Percentiles rank a stretch among this genome's conserved stretches.
phyloP scores from a whole-genome alignment of 2,888 invertebrate species.

The Parapristionchus giblindavisi region DNA sequence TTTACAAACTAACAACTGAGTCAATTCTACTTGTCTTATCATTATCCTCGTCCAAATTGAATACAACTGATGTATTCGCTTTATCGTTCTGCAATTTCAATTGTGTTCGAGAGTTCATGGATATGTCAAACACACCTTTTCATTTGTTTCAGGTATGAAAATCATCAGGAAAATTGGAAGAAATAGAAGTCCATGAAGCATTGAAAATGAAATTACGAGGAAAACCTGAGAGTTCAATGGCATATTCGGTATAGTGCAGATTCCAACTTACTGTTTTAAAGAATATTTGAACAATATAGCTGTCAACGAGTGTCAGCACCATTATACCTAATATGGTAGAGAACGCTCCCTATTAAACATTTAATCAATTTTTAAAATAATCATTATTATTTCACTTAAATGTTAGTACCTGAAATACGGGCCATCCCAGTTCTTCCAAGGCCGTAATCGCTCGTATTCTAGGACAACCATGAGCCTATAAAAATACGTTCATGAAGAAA shows the following conservation, averaged over 20 bases:
- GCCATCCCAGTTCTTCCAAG: conserved; percentile 86
- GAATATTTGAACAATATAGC: conserved; percentile 66
- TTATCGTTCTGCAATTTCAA: no score
- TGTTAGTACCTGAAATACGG: conserved; percentile 77
- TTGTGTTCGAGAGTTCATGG: no score
- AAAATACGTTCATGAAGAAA: neutral
- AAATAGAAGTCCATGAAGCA: conserved; percentile 68
- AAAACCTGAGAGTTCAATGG: conserved; percentile 54
- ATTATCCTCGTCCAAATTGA: neutral
- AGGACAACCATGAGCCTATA: conserved; percentile 28
- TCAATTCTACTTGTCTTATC: no score
- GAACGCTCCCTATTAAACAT: conserved; percentile 60
- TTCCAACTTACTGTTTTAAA: conserved; percentile 67
- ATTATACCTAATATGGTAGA: conserved; percentile 66
- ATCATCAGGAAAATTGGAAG: conserved; percentile 65
- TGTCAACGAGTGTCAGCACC: conserved; percentile 62
- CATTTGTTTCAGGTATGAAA: conserved; percentile 43
- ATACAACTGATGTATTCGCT: no score
- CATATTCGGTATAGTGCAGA: no score
- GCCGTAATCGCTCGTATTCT: conserved; percentile 81
- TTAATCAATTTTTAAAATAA: neutral
- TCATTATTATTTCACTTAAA: neutral
- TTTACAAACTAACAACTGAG: no score
- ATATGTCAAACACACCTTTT: conserved; percentile 4
- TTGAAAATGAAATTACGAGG: conserved; percentile 63